Percentiles rank a stretch among this genome's conserved stretches.
These are phyloP conservation scores for Cardinalis cardinalis DNA, from an alignment of 2,113 vertebrate genomes.

Conservation along the genomic window DNA sequence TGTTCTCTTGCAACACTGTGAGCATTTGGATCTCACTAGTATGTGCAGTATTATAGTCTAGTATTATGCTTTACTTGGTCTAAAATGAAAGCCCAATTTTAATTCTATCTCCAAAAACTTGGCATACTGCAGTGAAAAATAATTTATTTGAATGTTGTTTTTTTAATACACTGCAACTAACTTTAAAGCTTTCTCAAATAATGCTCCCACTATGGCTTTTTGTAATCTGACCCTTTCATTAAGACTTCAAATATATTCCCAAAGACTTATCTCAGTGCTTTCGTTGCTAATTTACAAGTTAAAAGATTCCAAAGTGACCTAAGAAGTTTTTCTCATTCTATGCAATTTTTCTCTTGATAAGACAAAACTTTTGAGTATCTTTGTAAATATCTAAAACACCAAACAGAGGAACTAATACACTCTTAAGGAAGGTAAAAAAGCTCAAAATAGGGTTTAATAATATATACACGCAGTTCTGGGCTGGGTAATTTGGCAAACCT, in stretches of 20 bases:
- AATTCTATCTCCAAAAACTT: slow-evolving; percentile 59
- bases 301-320: not conserved
- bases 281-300: slow-evolving; percentile 18
- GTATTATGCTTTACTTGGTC: slow-evolving; percentile 41
- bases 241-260: slow-evolving; percentile 19
- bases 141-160: slow-evolving; percentile 56
- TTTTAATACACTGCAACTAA: slow-evolving; percentile 40
- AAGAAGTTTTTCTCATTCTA: not conserved
- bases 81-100: slow-evolving; percentile 65
- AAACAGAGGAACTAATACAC: not conserved
- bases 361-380: not conserved
- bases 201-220: slow-evolving; percentile 23
- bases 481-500: not conserved
- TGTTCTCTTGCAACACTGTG: slow-evolving; percentile 24
- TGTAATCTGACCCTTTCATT: slow-evolving; percentile 56
- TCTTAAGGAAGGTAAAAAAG: not conserved
- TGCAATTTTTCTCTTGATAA: slow-evolving; percentile 7
- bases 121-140: slow-evolving; percentile 59
- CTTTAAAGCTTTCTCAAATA: slow-evolving; percentile 32
- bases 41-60: slow-evolving; percentile 14
- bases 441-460: not conserved
- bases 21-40: slow-evolving; percentile 43
- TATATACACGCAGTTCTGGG: not conserved
- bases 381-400: not conserved
- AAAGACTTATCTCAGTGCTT: slow-evolving; percentile 5